Conservation (phyloP, 2,888 invertebrate genomes). For the Argyresthia albistria region DNA sequence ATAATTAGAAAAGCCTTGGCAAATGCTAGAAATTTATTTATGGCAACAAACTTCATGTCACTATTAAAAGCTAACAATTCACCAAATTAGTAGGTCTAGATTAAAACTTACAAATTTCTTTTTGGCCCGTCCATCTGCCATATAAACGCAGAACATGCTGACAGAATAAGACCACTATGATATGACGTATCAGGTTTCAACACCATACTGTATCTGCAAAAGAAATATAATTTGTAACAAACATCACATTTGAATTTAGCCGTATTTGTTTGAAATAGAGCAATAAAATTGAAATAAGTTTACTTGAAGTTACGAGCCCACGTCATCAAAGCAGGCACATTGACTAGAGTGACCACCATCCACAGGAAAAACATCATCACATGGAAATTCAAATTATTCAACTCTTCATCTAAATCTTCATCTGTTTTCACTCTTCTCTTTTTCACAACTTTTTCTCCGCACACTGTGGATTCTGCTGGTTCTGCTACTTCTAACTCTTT, state of each 20-base stretch:
- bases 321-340: slow-evolving; percentile 80
- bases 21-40: background rate
- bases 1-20: background rate
- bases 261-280: no score
- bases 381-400: slow-evolving; percentile 78
- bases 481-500: background rate
- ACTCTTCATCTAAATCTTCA: slow-evolving; percentile 18
- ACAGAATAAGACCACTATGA: slow-evolving; percentile 68
- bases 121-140: slow-evolving; percentile 80
- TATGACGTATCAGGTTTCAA: slow-evolving; percentile 76
- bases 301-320: slow-evolving; percentile 88
- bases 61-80: no score
- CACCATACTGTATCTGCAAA: slow-evolving; percentile 63
- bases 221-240: slow-evolving; percentile 9
- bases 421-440: slow-evolving; percentile 7
- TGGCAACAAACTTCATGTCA: no score
- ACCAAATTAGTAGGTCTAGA: background rate
- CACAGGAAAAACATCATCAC: slow-evolving; percentile 80
- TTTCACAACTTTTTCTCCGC: slow-evolving; percentile 7
- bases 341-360: slow-evolving; percentile 75
- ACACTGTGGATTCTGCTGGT: slow-evolving; percentile 2
- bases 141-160: slow-evolving; percentile 72
- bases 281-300: no score
- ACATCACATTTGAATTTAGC: no score
- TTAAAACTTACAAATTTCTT: slow-evolving; percentile 71